Base-by-base conservation (phyloP, 2,113 vertebrate species). In the Cygnus atratus region DNA sequence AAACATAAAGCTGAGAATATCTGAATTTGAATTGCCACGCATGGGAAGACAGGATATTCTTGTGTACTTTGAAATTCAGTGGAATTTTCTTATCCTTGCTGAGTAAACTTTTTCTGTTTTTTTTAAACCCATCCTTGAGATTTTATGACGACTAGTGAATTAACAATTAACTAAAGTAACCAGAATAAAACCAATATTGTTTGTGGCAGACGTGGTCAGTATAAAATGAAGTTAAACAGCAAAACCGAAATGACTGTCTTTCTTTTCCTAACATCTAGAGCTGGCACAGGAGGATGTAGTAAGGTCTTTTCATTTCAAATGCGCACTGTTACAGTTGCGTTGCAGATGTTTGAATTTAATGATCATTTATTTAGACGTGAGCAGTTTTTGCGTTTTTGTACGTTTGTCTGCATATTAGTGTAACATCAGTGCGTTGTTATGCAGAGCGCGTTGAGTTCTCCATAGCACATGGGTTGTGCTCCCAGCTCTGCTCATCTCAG, bases 41-140 rank as follows among this genome's bases (percentile, higher is more conserved):
- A 81, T 63, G n/a, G 74, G 80, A 95, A 92, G 58, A 82, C 87
- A 91, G 94, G 81, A 91, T 92, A 81, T 95, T 82, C 18, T 65
- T 81, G 58, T 18, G 19, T 72, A 35, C 85, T 93, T 76, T 87
- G 95, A 95, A 95, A 85, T 92, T 82, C 0, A 2, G 44, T 71
- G 18, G 17, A 41, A 44, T 89, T 73, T 91, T 89, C 29, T 84
- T 92, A 35, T 87, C 31, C 37, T 84, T 91, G 52, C 84, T 43
- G 84, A 57, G 72, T 73, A 72, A 68, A 54, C 48, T 31, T 54
- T 61, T 79, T 28, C 31, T 13, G 3, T 1, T 19, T 65, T 81
- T 93, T 88, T 52, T 13, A 67, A 95, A 31, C 10, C 21, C 9
- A 14, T 76, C 16, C 22, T 82, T 79, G 62, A 17, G 81, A 15